Conservation (phyloP, 2,888 invertebrate species). For the Dynastes hyllus region DNA sequence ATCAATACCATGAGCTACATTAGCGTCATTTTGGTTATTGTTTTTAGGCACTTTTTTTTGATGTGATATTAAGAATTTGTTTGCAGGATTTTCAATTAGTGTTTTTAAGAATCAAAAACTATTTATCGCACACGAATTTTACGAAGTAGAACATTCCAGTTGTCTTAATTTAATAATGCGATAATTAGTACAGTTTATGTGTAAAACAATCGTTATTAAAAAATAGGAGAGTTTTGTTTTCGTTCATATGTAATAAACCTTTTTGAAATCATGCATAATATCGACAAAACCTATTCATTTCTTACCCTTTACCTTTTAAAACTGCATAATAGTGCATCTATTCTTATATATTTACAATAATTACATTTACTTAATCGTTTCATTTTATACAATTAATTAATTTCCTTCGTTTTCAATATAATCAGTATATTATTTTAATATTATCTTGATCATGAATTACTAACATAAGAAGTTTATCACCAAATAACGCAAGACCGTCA, state of each 20-base stretch:
- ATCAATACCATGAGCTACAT: no score
- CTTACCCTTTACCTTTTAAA: background rate
- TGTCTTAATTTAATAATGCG: background rate
- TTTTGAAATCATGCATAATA: background rate
- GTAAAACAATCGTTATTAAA: conserved; percentile 12
- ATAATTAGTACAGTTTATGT: conserved; percentile 2
- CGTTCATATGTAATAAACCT: background rate
- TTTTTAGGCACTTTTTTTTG: no score
- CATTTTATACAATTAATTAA: conserved; percentile 11
- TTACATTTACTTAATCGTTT: conserved; percentile 59
- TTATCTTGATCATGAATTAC: conserved; percentile 28
- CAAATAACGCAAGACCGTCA: conserved; percentile 12
- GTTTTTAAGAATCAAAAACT: no score
- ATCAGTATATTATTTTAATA: conserved; percentile 17
- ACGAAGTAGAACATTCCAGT: no score
- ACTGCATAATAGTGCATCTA: conserved; percentile 52
- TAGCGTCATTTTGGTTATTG: no score
- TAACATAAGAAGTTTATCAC: conserved; percentile 11
- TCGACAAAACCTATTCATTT: background rate
- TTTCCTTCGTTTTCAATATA: background rate
- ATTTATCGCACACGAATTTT: no score
- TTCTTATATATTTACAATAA: conserved; percentile 55
- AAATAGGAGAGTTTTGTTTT: background rate
- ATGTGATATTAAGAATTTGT: no score
- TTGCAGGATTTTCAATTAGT: no score